Conservation (phyloP, 2,113 vertebrate genomes). For the Myiopsitta monachus region DNA sequence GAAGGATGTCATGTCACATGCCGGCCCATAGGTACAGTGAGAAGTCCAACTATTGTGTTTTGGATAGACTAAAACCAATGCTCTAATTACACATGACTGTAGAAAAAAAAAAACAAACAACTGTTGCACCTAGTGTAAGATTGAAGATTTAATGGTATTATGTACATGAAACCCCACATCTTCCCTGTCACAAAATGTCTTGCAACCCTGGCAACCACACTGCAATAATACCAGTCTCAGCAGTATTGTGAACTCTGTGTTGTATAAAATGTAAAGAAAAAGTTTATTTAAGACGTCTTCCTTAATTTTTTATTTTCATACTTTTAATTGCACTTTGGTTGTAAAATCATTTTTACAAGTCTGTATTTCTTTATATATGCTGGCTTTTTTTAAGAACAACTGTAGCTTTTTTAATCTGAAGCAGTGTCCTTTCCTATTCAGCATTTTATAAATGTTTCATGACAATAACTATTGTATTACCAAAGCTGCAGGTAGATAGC, state of each 20-base stretch:
- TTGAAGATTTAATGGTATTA: background rate
- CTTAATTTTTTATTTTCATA: background rate
- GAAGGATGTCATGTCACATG: fast-evolving
- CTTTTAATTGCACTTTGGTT: background rate
- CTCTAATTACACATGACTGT: background rate
- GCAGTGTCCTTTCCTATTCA: background rate
- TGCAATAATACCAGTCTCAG: background rate
- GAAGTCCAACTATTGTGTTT: background rate
- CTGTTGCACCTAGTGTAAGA: background rate
- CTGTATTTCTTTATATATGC: background rate
- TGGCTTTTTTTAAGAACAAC: background rate
- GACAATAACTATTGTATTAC: background rate
- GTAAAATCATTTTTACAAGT: background rate
- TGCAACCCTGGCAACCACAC: background rate
- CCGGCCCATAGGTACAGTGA: background rate
- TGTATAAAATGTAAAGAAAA: background rate
- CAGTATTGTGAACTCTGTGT: background rate
- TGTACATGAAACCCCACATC: background rate
- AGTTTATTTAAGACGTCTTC: background rate
- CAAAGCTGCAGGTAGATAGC: background rate
- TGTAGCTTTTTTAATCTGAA: background rate
- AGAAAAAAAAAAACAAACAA: too few relatives aligned
- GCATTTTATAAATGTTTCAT: background rate
- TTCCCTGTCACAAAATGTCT: background rate
- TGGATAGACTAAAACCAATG: background rate